Evolutionary conservation across 2,888 invertebrate genomes (phyloP).

Genomic region (Dryobota labecula): DNA sequence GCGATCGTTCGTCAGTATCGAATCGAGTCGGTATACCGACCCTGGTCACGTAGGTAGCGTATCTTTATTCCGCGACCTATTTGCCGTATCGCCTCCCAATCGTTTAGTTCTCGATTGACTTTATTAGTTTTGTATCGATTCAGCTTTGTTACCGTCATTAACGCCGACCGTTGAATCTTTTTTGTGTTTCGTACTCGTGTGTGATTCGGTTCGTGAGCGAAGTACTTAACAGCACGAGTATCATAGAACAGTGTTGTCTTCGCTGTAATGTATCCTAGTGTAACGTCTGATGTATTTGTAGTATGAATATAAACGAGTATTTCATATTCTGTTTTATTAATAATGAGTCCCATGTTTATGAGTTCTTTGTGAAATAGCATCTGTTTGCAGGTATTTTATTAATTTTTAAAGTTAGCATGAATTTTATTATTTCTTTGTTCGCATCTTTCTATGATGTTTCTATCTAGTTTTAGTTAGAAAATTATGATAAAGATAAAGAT

Average conservation of each 20-base stretch:
- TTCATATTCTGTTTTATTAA: conserved; percentile 50
- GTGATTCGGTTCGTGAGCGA: conserved; percentile 58
- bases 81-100: conserved; percentile 72
- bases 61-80: conserved; percentile 72
- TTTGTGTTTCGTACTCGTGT: conserved; percentile 59
- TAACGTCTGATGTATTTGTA: conserved; percentile 10
- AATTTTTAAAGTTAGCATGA: conserved; percentile 26
- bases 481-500: no score
- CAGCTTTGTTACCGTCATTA: conserved; percentile 69
- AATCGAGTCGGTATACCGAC: conserved; percentile 64
- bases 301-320: conserved; percentile 23
- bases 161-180: conserved; percentile 67
- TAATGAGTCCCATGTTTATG: conserved; percentile 50
- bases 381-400: conserved; percentile 58
- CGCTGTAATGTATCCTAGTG: conserved; percentile 35
- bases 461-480: conserved; percentile 24
- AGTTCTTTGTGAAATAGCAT: conserved; percentile 49
- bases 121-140: conserved; percentile 72
- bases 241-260: conserved; percentile 44
- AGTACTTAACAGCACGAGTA: conserved; percentile 51
- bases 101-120: conserved; percentile 72
- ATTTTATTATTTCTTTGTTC: conserved; percentile 26
- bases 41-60: conserved; percentile 70
- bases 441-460: conserved; percentile 14
- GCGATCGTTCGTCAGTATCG: conserved; percentile 67